Conservation (phyloP, 2,113 vertebrate species). For the Entomyzon cyanotis region DNA sequence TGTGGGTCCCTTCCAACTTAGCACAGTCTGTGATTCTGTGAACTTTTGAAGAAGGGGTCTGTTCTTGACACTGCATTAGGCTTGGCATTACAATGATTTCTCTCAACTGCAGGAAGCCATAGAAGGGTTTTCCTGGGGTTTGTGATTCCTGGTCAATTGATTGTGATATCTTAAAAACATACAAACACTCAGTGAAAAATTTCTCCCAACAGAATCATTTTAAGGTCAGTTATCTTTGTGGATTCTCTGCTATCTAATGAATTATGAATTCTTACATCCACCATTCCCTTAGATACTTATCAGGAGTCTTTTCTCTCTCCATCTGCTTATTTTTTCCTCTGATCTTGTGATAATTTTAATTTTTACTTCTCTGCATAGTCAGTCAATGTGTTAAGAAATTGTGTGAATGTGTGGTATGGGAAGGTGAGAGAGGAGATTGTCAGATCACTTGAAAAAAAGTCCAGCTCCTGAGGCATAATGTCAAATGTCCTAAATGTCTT, state of each 20-base stretch:
- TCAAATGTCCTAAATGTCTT: neutral
- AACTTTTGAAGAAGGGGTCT: neutral
- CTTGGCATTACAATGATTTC: neutral
- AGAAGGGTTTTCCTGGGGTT: neutral
- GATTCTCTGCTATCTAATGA: neutral
- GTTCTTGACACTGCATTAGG: neutral
- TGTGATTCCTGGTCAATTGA: neutral
- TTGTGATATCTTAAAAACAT: neutral
- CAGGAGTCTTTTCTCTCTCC: neutral
- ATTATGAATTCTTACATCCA: neutral
- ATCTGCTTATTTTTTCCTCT: neutral
- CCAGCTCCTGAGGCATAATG: neutral
- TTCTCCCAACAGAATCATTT: neutral
- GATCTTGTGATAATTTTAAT: neutral
- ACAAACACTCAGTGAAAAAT: neutral
- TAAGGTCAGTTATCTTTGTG: neutral
- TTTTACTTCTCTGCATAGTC: neutral
- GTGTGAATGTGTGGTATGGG: neutral
- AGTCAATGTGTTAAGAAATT: neutral
- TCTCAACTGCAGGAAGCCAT: neutral
- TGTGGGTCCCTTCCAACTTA: neutral
- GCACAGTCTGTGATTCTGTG: neutral
- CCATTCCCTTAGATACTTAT: neutral
- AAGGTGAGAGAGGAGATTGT: neutral
- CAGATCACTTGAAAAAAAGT: rapidly evolving